These are phyloP conservation scores for Elachura formosa DNA, from an alignment of 2,113 vertebrate species.

Conservation along the genomic window DNA sequence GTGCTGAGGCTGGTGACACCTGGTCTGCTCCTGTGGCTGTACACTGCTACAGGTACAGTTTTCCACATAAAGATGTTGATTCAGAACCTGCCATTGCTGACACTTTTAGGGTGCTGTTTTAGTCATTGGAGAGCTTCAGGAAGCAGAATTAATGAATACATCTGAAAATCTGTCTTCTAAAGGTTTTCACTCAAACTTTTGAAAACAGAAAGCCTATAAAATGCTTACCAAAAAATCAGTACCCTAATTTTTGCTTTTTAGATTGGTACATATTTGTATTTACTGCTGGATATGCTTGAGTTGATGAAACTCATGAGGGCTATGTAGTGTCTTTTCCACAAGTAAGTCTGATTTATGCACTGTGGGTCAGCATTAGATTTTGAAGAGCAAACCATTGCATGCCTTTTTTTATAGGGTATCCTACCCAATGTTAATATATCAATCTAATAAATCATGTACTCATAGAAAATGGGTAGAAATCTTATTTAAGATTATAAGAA, in stretches of 20 bases:
- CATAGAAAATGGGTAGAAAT: not conserved
- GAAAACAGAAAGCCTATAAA: not conserved
- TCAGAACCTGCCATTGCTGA: not conserved
- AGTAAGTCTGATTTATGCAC: rapidly evolving
- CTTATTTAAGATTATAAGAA: not conserved
- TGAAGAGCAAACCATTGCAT: not conserved
- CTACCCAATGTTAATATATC: not conserved
- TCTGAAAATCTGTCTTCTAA: not conserved
- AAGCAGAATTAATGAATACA: not conserved
- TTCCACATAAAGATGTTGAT: not conserved
- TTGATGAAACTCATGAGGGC: not conserved
- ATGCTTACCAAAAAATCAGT: not conserved
- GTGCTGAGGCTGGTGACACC: not conserved
- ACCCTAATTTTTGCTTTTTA: not conserved
- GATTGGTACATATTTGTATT: not conserved
- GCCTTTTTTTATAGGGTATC: not conserved
- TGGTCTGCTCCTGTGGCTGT: not conserved
- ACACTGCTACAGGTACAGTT: not conserved
- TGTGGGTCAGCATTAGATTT: not conserved
- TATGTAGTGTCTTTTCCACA: not conserved
- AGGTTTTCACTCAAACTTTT: not conserved
- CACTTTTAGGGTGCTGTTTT: not conserved
- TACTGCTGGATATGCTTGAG: not conserved
- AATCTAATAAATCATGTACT: rapidly evolving
- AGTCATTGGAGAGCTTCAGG: not conserved